Evolutionary conservation across 2,888 invertebrate species (phyloP), one percentile per base, ranked within the genome.

Genomic region (Glyphotaelius pellucidus): DNA sequence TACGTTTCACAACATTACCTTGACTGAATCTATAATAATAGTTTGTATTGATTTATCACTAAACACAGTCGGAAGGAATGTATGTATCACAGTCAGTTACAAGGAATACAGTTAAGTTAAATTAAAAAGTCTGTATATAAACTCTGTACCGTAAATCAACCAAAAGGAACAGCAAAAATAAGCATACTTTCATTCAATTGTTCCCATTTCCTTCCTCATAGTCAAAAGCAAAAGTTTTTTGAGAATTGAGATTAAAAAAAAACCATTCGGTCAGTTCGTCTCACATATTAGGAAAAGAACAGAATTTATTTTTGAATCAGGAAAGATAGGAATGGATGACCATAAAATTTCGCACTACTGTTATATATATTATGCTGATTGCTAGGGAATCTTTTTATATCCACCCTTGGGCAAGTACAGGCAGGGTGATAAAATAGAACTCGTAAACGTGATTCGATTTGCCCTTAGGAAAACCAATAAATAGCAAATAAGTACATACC

Each of bases 391-490:
- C 32, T 83, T 83, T 83, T 35, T 83, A 83, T 83, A 25, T 83
- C 35, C 35, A 4, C 67, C 67, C 67, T 25, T 1, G 12, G 83
- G 38, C 35, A 35, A 11, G 83, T 32, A 83, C 67, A 67, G 67
- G 9, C 83, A 11, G 25, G 9, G 31, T 83, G 83, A 83, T 83
- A 83, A 83, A 25, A 38, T 19, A 35, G 35, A n/a, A 32, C 83
- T 19, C 35, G 83, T 83, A 83, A 67, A 83, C 83, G 83, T 35
- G 83, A 35, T 83, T 83, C 35, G 19, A 83, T 83, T 35, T 35
- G 7, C 83, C 15, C 25, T 32, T 35, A 38, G 25, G 32, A 35
- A 83, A 83, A 83, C 83, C 35, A 32, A 83, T 25, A 19, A 32
- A 83, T 25, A 7, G 83, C 32, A 25, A 35, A 83, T 67, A 67